Evolutionary conservation across 2,888 invertebrate genomes (phyloP).

Genomic region (Hirtodrosophila trivittata): DNA sequence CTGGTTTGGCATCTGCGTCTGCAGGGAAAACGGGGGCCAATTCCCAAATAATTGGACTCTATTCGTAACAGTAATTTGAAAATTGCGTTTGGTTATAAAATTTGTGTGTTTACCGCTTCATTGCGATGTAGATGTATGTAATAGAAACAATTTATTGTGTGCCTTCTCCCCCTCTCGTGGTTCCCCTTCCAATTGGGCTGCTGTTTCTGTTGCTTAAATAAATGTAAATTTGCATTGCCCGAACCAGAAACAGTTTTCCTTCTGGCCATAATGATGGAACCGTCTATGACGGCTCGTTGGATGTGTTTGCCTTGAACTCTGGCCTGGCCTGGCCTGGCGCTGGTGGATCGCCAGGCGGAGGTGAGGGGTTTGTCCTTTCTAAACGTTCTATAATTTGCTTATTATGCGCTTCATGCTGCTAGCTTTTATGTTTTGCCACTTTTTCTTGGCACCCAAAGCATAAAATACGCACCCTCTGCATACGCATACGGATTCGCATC

Average conservation of each 20-base stretch:
- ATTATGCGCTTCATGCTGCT: slow-evolving; percentile 79
- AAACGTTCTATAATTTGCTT: slow-evolving; percentile 82
- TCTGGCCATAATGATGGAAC: slow-evolving; percentile 54
- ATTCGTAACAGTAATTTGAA: slow-evolving; percentile 53
- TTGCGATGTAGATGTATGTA: slow-evolving; percentile 72
- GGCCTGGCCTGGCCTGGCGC: background rate
- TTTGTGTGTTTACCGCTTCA: slow-evolving; percentile 81
- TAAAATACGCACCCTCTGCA: slow-evolving; percentile 65
- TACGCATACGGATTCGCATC: slow-evolving; percentile 8
- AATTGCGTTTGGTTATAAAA: slow-evolving; percentile 80
- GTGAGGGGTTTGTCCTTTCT: slow-evolving; percentile 68
- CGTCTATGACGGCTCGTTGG: slow-evolving; percentile 16
- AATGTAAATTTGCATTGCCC: slow-evolving; percentile 71
- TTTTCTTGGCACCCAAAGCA: slow-evolving; percentile 65
- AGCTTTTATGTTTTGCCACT: slow-evolving; percentile 79
- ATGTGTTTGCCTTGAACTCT: slow-evolving; percentile 38
- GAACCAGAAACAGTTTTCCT: slow-evolving; percentile 37
- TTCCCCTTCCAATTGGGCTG: slow-evolving; percentile 5
- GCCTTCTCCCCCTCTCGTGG: slow-evolving; percentile 22
- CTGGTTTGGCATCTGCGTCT: slow-evolving; percentile 8
- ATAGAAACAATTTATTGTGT: slow-evolving; percentile 83
- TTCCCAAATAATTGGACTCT: slow-evolving; percentile 16
- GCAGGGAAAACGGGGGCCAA: background rate
- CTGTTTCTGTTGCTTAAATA: slow-evolving; percentile 50
- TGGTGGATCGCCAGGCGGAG: slow-evolving; percentile 1